Base-by-base conservation (phyloP, 1,140 invertebrate species). In the Triops cancriformis region DNA sequence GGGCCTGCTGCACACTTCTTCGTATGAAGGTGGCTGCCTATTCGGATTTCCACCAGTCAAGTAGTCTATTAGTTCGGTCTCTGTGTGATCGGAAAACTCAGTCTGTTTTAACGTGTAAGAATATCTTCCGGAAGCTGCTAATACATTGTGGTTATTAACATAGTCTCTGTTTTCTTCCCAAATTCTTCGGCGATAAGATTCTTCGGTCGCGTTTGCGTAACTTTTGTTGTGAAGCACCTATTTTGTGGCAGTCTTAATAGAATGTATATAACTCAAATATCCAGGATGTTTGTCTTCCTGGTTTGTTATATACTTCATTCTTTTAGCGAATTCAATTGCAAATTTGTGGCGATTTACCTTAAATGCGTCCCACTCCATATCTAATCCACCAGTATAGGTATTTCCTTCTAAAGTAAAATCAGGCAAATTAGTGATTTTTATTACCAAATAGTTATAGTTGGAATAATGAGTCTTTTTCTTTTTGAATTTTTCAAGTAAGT, bases 191-290 rank as follows among this genome's bases (percentile, higher is more conserved):
- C 77, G 77, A 75, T 26, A 23, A 23, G 73, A n/a, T 43, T 78
- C 77, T 12, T 78, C 72, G 11, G 23, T 37, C 1, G 26, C 27
- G 43, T 74, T 41, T 26, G 26, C 73, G 26, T 78, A 78, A 23
- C 37, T 77, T 45, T 78, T 78, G 83, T 83, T 26, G 77, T 74
- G 64, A 82, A 83, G n/a, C 83, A 82, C 75, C 85, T 83, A 42
- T 64, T 64, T 64, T 37, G 7, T 4, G 31, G 2, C 2, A 7
- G 7, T 4, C 31, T 4, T 37, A 37, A 37, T 37, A 37, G 7
- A 37, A 7, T 37, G 7, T 37, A 37, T 37, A 4, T 37, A 37
- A 4, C 2, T 37, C 2, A 7, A 4, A 37, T 37, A 37, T 7
- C 7, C 7, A 7, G 31, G 7, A 37, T 37, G 7, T 37, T 37